phyloP scores from a whole-genome alignment of 2,797 vertebrate species.

The Etheostoma nigrum region DNA sequence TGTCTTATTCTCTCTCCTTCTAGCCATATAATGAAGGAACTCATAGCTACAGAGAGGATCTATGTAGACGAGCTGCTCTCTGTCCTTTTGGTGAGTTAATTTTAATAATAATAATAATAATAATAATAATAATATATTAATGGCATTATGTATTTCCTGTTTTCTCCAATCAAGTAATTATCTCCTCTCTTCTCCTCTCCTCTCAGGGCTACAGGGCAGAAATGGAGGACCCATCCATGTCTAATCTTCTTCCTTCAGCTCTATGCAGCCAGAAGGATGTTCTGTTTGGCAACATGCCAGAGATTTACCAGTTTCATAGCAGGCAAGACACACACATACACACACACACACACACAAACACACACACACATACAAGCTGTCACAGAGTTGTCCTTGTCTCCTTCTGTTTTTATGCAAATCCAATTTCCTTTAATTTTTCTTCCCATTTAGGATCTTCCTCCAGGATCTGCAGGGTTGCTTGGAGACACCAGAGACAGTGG shows the following conservation, averaged over 20 bases:
- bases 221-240: conserved; percentile 95
- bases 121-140: neutral
- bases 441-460: conserved; percentile 90
- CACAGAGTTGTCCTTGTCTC: conserved; percentile 20
- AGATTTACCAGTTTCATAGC: conserved; percentile 97
- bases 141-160: neutral
- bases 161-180: neutral
- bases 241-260: conserved; percentile 88
- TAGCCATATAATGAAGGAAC: conserved; percentile 95
- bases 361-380: conserved; percentile 47
- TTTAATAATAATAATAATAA: neutral
- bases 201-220: conserved; percentile 94
- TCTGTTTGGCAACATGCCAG: conserved; percentile 97
- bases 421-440: conserved; percentile 38
- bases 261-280: conserved; percentile 92
- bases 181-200: neutral
- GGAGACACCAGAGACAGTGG: conserved; percentile 91
- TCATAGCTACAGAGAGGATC: conserved; percentile 94
- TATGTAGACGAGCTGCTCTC: conserved; percentile 95
- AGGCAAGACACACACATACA: conserved; percentile 82
- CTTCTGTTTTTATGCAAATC: conserved; percentile 26
- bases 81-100: conserved; percentile 89
- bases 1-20: conserved; percentile 7
- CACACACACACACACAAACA: conserved; percentile 33
- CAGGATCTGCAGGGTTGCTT: conserved; percentile 92